phyloP scores from a whole-genome alignment of 2,113 vertebrate genomes.

The Caretta caretta region DNA sequence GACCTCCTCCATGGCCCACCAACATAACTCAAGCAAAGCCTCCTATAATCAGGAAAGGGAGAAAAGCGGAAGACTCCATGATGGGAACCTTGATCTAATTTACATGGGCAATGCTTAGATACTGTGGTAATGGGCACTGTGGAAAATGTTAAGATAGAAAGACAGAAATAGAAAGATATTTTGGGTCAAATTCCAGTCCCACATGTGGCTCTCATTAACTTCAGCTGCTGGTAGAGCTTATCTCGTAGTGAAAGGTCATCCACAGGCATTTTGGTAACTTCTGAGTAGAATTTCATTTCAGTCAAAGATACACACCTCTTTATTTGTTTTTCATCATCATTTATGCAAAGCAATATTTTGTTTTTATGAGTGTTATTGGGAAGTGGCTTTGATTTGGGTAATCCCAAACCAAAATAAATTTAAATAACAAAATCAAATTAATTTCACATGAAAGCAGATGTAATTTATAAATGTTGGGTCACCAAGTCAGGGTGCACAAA shows the following conservation, averaged over 20 bases:
- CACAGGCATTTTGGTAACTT: conserved; percentile 4
- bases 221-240: not conserved
- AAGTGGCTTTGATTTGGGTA: not conserved
- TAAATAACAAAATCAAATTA: conserved; percentile 11
- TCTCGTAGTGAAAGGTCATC: not conserved
- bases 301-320: not conserved
- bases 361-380: not conserved
- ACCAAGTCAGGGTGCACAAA: not conserved
- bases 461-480: conserved; percentile 21
- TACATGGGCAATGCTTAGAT: not conserved
- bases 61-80: fast-evolving
- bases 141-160: not conserved
- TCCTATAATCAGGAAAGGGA: not conserved
- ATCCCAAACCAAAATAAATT: conserved; percentile 11
- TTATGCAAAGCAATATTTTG: not conserved
- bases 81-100: not conserved
- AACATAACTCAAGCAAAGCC: not conserved
- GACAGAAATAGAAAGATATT: not conserved
- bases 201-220: not conserved
- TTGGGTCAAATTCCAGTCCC: not conserved
- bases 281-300: conserved; percentile 23
- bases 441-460: conserved; percentile 16
- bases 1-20: not conserved
- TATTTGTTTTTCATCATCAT: conserved; percentile 15
- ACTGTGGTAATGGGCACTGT: not conserved